Percentiles rank a stretch among this genome's conserved stretches.
Conservation (phyloP, 2,888 invertebrate genomes). For the Coelogynopora nodosa region DNA sequence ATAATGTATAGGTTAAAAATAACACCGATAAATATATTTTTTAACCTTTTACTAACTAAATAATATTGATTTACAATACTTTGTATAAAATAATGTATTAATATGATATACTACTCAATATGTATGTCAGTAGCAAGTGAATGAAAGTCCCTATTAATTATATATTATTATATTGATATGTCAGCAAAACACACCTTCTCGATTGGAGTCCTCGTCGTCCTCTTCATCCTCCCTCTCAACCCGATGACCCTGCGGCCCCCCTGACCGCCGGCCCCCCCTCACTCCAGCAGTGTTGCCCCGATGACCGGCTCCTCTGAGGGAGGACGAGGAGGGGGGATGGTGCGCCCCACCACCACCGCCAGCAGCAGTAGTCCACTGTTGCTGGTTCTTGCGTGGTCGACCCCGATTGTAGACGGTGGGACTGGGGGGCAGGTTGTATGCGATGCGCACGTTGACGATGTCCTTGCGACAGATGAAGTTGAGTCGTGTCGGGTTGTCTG, state of each 20-base stretch:
- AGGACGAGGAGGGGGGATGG: not conserved
- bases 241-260: not conserved
- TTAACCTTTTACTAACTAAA: no score
- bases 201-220: not conserved
- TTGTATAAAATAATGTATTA: not conserved
- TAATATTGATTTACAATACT: not conserved
- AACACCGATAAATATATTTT: no score
- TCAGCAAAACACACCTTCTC: not conserved
- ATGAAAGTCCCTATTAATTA: no score
- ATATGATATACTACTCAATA: not conserved
- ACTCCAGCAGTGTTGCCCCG: no score
- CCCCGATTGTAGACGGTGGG: conserved; percentile 34
- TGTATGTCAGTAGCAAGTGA: no score
- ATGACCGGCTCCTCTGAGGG: no score
- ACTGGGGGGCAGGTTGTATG: conserved; percentile 17
- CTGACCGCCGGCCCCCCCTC: not conserved
- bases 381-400: conserved; percentile 6
- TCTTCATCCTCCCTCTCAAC: not conserved
- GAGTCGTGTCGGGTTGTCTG: conserved; percentile 17
- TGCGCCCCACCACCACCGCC: not conserved
- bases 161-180: not conserved
- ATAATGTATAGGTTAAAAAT: no score
- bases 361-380: no score
- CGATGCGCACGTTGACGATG: conserved; percentile 32
- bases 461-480: conserved; percentile 22